Evolutionary conservation across 2,888 invertebrate species (phyloP), one percentile per base, ranked within the genome.

Genomic region (Synergus japonicus): DNA sequence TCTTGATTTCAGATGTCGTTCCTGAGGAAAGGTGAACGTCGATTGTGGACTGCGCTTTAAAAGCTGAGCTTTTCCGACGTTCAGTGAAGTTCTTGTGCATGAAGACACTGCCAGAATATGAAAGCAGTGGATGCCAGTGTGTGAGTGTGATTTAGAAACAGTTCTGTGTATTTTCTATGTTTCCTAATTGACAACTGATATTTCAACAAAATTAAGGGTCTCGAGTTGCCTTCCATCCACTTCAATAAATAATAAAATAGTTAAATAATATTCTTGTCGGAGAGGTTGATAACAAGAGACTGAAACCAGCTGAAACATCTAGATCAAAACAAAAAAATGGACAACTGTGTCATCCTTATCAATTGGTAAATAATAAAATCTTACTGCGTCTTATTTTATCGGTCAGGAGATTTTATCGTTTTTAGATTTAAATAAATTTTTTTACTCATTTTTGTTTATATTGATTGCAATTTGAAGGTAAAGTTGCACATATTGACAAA

Each of bases 31-130:
- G 37, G 49, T 73, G 73, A 73, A 54, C 73, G 29, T 73, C 73
- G 49, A 73, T 73, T 73, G 73, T 73, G 73, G 7, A 73, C 73
- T 73, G 49, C 49, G 69, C 69, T 73, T 73, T 73, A 73, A 54
- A 73, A 73, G 69, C 15, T 29, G 49, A 73, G 69, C 49, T 54
- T 73, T 54, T 54, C 54, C 54, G 22, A 37, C 73, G 44, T 73
- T 73, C 37, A 54, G 73, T 73, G 73, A 73, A n/a, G 69, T 37
- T n/a, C n/a, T 15, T n/a, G 54, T 73, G 69, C 69, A 73, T 54
- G 29, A 18, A 22, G 49, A 37, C 22, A 29, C 67, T 29, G 22
- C 22, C 22, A 29, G 22, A 29, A 29, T 29, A 29, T 29, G 1
- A 29, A 29, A 29, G 22, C 22, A 29, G 22, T 29, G 22, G 18